Conservation (phyloP, 2,797 vertebrate species). For the Ciconia nigra region DNA sequence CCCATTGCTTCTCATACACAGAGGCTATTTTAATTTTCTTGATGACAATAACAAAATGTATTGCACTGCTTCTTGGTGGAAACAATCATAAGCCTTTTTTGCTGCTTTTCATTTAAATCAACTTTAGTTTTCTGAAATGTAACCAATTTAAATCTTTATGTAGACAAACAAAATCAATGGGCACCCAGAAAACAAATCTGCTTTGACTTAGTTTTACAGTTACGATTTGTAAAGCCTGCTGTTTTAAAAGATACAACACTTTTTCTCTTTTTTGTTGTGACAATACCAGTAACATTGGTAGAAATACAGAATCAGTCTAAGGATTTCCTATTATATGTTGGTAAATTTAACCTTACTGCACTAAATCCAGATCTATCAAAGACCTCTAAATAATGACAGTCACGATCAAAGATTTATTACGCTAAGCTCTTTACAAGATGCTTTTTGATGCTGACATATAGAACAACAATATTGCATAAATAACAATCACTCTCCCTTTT, state of each 20-base stretch:
- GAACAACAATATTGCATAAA: conserved; percentile 73
- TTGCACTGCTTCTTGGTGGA: rapidly evolving
- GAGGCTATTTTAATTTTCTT: conserved; percentile 26
- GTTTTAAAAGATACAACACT: background rate
- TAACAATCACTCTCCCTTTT: conserved; percentile 66
- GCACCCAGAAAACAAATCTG: background rate
- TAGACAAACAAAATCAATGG: background rate
- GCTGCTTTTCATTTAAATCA: background rate
- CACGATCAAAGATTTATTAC: conserved; percentile 65
- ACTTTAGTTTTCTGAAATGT: background rate
- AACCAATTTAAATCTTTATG: background rate
- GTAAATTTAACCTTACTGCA: conserved; percentile 34
- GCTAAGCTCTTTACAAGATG: conserved; percentile 69
- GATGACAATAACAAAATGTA: background rate
- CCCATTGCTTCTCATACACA: background rate
- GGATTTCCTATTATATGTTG: background rate
- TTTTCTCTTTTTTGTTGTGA: background rate
- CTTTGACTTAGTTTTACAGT: background rate
- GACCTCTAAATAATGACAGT: conserved; percentile 67
- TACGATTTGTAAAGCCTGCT: background rate
- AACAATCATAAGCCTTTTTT: conserved; percentile 24
- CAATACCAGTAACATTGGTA: background rate
- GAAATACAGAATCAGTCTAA: conserved; percentile 16
- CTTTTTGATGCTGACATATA: conserved; percentile 74
- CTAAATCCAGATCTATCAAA: conserved; percentile 57